A percentile compares a stretch with the other conserved stretches of the same genome.
phyloP scores from a whole-genome alignment of 2,797 vertebrate species.

The Sarcophilus harrisii region DNA sequence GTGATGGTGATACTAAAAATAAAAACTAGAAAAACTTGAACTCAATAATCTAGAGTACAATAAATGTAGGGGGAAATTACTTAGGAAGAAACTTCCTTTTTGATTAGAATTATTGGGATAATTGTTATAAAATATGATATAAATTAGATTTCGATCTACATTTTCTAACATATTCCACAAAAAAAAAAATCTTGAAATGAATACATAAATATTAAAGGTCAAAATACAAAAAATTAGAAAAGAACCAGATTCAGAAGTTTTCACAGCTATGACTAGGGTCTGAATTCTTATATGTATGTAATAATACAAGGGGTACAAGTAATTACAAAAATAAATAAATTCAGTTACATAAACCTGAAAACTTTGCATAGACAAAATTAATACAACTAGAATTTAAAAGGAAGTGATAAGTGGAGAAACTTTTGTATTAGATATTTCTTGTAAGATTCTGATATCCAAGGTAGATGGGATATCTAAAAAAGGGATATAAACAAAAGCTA shows the following conservation, averaged over 20 bases:
- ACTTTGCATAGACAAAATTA: background rate
- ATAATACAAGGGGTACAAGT: background rate
- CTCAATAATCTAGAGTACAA: background rate
- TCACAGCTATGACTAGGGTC: background rate
- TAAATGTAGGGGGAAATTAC: background rate
- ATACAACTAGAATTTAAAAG: background rate
- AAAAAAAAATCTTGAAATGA: background rate
- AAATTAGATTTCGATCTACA: background rate
- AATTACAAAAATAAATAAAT: background rate
- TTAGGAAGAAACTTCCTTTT: background rate
- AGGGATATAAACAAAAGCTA: background rate
- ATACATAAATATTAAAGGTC: background rate
- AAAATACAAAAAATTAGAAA: background rate
- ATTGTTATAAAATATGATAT: background rate
- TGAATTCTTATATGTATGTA: background rate
- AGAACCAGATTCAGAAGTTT: background rate
- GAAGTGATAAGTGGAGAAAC: background rate
- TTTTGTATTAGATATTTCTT: background rate
- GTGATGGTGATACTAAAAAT: background rate
- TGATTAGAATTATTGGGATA: background rate
- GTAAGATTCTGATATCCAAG: background rate
- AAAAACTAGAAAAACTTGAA: background rate
- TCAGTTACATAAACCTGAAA: background rate
- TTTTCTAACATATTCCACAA: background rate
- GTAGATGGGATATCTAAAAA: too few species aligned